Evolutionary conservation across 2,888 invertebrate species (phyloP).

Genomic region (Nomada fabriciana): DNA sequence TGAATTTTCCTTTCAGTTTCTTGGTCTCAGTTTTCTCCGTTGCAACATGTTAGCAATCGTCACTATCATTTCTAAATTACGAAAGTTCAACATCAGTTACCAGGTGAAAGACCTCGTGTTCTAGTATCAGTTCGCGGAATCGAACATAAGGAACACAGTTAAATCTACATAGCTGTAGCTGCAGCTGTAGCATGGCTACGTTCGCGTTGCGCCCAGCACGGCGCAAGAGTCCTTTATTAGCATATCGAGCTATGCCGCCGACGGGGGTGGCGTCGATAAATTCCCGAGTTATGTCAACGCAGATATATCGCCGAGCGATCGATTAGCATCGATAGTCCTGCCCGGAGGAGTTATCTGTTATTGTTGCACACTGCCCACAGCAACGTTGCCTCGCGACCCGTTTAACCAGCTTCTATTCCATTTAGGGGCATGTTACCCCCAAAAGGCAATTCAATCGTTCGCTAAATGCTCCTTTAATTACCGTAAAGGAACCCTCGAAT

Average conservation of each 20-base stretch:
- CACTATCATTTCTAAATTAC: neutral
- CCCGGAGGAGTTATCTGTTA: constrained; percentile 71
- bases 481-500: neutral
- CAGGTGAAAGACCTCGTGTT: constrained; percentile 8
- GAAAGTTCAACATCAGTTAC: neutral
- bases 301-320: constrained; percentile 79
- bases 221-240: constrained; percentile 74
- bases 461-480: neutral
- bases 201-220: constrained; percentile 46
- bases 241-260: constrained; percentile 70
- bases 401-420: constrained; percentile 55
- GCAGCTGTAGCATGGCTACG: constrained; percentile 17
- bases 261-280: constrained; percentile 78
- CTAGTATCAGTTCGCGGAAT: constrained; percentile 34
- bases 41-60: no score
- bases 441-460: constrained; percentile 9
- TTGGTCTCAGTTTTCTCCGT: no score
- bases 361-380: constrained; percentile 70
- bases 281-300: constrained; percentile 80
- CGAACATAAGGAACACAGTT: constrained; percentile 40
- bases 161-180: constrained; percentile 42
- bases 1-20: no score
- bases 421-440: constrained; percentile 12
- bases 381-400: constrained; percentile 69
- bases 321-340: constrained; percentile 81